Percentiles rank a stretch among this genome's conserved stretches.
Evolutionary conservation across 1,140 invertebrate species (phyloP).

Genomic region (Drosophila guanche): DNA sequence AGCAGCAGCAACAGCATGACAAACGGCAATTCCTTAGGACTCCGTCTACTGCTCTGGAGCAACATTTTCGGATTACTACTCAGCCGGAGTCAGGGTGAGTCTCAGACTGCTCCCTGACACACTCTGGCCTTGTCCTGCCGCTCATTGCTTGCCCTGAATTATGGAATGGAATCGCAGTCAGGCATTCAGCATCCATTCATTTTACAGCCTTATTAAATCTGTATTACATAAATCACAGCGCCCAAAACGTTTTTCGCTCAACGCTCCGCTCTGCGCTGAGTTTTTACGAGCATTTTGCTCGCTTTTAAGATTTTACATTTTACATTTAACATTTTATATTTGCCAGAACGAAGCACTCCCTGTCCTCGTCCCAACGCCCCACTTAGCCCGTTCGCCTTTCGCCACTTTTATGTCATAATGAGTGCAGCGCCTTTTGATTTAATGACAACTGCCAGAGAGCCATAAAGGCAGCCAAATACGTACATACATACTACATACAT

Average conservation of each 20-base stretch:
- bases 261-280: constrained; percentile 28
- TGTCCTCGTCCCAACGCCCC: not conserved
- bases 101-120: not conserved
- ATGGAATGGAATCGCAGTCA: constrained; percentile 20
- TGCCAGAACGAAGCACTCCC: not conserved
- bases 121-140: constrained; percentile 1
- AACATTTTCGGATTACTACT: constrained; percentile 69
- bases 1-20: constrained; percentile 43
- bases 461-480: constrained; percentile 55
- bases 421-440: constrained; percentile 77
- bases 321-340: constrained; percentile 49
- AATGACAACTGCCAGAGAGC: constrained; percentile 66
- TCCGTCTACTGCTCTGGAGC: constrained; percentile 52
- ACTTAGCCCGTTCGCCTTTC: not conserved
- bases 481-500: constrained; percentile 13
- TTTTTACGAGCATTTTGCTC: constrained; percentile 52
- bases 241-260: constrained; percentile 10
- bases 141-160: constrained; percentile 31
- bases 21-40: constrained; percentile 57
- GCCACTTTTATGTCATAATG: constrained; percentile 72
- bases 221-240: constrained; percentile 52
- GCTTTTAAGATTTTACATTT: constrained; percentile 35
- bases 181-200: constrained; percentile 22
- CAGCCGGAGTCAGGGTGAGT: constrained; percentile 56
- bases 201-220: constrained; percentile 61